Conservation (phyloP, 1,140 invertebrate species). For the Panagrolaimus sp. region DNA sequence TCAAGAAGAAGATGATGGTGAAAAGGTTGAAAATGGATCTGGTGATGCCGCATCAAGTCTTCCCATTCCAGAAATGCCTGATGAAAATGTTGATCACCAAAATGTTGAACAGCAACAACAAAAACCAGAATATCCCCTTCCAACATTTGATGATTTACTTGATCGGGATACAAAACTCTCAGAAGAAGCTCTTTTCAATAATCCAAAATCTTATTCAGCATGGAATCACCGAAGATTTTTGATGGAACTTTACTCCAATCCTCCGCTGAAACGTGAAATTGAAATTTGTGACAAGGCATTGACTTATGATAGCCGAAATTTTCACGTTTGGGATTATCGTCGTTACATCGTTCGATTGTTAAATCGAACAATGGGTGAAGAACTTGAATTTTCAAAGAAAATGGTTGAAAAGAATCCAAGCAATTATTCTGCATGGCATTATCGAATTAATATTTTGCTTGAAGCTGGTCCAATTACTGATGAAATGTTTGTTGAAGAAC, state of each 20-base stretch:
- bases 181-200: constrained; percentile 30
- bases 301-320: constrained; percentile 40
- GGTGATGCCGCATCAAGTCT: background rate
- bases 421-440: constrained; percentile 43
- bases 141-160: constrained; percentile 20
- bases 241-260: constrained; percentile 24
- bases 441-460: constrained; percentile 26
- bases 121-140: background rate
- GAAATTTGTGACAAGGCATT: constrained; percentile 42
- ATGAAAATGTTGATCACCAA: constrained; percentile 31
- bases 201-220: constrained; percentile 44
- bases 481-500: constrained; percentile 35
- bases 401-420: constrained; percentile 29
- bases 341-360: constrained; percentile 41
- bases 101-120: background rate
- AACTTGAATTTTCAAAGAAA: constrained; percentile 36
- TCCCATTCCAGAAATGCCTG: too few relatives aligned
- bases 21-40: background rate
- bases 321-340: constrained; percentile 49
- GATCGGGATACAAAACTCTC: constrained; percentile 43
- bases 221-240: constrained; percentile 46
- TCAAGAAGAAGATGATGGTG: background rate
- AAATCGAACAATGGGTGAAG: constrained; percentile 28
- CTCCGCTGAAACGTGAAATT: constrained; percentile 32
- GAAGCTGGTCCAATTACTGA: background rate